Conservation (phyloP, 2,888 invertebrate species). For the Hylaea fasciaria region DNA sequence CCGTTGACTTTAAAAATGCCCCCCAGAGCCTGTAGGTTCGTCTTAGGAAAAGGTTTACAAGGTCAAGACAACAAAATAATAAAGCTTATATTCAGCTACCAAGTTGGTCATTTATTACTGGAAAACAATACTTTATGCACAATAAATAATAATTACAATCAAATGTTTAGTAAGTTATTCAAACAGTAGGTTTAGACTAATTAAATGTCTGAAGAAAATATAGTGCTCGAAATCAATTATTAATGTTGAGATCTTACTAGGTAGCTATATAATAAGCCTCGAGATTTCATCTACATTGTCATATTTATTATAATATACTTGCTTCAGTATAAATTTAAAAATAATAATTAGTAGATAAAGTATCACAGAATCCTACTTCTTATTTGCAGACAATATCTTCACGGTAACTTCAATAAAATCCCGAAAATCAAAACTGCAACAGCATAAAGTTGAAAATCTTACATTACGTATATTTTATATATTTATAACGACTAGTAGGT, state of each 20-base stretch:
- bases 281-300: too few species aligned
- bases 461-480: conserved; percentile 1
- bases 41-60: too few species aligned
- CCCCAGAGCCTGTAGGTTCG: background rate
- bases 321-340: too few species aligned
- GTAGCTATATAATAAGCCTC: too few species aligned
- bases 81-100: conserved; percentile 25
- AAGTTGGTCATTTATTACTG: conserved; percentile 50
- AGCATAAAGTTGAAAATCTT: conserved; percentile 1
- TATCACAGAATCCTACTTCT: too few species aligned
- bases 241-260: too few species aligned
- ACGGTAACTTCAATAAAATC: background rate
- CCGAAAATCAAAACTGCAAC: conserved; percentile 4
- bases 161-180: background rate
- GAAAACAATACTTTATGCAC: conserved; percentile 33
- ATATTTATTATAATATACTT: background rate
- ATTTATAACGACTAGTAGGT: background rate
- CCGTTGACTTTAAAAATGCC: too few species aligned
- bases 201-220: too few species aligned
- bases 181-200: too few species aligned
- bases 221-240: too few species aligned
- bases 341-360: too few species aligned
- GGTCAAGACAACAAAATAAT: conserved; percentile 14
- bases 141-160: conserved; percentile 42
- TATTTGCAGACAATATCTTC: too few species aligned